Evolutionary conservation across 2,113 vertebrate genomes (phyloP), one percentile per base, ranked within the genome.

Genomic region (Clarias magur): DNA sequence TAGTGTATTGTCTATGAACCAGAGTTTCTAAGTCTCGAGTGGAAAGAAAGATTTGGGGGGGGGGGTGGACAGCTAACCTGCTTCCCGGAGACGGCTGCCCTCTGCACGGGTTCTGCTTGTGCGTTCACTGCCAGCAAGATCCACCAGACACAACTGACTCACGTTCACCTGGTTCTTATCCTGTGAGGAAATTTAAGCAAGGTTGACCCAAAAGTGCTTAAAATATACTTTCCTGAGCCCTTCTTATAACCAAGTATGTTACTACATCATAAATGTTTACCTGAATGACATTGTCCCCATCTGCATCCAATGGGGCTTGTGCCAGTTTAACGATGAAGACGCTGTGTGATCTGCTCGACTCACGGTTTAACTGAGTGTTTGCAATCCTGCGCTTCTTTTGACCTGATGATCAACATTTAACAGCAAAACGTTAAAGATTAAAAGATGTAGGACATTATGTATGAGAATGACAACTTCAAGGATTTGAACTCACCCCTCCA

Each of bases 121-220:
- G 86, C 98, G 96, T 90, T 99, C 98, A 21, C 98, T 99, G 84
- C 98, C 98, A 70, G 98, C 98, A 90, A 99, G 93, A 92, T 99
- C 98, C 48, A 99, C 98, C 90, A 99, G 91, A 72, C 97, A 99
- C 76, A 99, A 91, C 91, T 99, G 98, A 91, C 98, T 98, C 65
- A 99, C 91, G 4, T 73, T 92, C 88, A 99, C 97, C 89, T 98
- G 97, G 86, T 95, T 97, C 90, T 96, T 99, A 84, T 98, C 97
- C 98, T 99, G 84, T 27, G 78, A 87, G 0, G 83, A 85, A 25
- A 7, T 62, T 80, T 15, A 78, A 63, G 11, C 12, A 82, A 86
- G 53, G 12, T 3, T 65, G 34, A 21, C 3, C 2, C 5, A 23
- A 72, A 17, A 34, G 9, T 67, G n/a, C 17, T 1, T 34, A 38